Evolutionary conservation across 1,140 invertebrate genomes (phyloP).

Genomic region (Calycopis cecrops): DNA sequence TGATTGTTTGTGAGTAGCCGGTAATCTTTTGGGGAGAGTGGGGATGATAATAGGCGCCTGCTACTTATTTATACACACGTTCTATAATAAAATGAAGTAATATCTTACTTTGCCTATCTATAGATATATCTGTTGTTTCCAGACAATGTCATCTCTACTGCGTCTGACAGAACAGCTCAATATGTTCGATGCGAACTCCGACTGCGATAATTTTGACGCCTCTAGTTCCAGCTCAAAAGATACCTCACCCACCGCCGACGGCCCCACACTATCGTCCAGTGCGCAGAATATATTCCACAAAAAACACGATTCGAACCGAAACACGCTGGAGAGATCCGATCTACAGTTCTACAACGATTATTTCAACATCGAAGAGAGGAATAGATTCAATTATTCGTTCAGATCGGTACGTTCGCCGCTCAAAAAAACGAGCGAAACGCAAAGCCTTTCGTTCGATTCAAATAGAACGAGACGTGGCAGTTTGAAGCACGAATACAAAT

Average conservation of each 20-base stretch:
- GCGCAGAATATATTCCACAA: slow-evolving; percentile 38
- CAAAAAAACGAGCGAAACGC: slow-evolving; percentile 35
- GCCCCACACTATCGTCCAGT: slow-evolving; percentile 41
- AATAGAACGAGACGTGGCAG: slow-evolving; percentile 47
- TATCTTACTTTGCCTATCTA: no score
- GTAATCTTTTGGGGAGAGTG: no score
- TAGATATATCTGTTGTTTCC: slow-evolving; percentile 22
- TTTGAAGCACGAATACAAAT: slow-evolving; percentile 45
- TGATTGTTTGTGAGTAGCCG: no score
- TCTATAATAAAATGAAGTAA: no score
- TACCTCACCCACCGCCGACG: slow-evolving; percentile 46
- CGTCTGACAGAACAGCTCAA: slow-evolving; percentile 85
- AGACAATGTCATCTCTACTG: slow-evolving; percentile 83
- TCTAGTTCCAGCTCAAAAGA: slow-evolving; percentile 71
- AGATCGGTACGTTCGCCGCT: slow-evolving; percentile 43
- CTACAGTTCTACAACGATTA: slow-evolving; percentile 59
- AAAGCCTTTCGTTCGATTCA: slow-evolving; percentile 45
- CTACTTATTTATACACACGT: no score
- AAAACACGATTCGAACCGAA: slow-evolving; percentile 24
- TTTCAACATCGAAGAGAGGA: slow-evolving; percentile 51
- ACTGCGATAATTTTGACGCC: slow-evolving; percentile 81
- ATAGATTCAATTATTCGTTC: slow-evolving; percentile 51
- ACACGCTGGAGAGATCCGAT: slow-evolving; percentile 32
- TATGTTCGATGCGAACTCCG: slow-evolving; percentile 81
- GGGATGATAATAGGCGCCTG: no score